Base-by-base conservation (phyloP, 2,113 vertebrate genomes). In the Tetraodon nigroviridis region DNA sequence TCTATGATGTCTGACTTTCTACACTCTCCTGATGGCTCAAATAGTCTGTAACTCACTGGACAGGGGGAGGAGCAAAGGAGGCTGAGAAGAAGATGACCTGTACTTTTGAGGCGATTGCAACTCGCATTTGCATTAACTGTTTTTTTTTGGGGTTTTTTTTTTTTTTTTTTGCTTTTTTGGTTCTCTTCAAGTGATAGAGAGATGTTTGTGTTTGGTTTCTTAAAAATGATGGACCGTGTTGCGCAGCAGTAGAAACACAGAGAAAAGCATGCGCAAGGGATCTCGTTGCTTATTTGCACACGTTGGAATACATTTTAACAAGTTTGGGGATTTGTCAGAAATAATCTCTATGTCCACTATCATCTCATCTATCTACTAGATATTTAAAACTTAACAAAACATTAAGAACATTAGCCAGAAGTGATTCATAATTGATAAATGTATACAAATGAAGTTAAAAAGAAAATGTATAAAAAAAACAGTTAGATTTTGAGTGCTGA, bases 11-110 rank as follows among this genome's bases (percentile, higher is more conserved):
- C 89, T 90, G 91, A 69, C 88, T 88, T 86, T 65, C 88, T 82
- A 89, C 86, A 87, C 67, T 87, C 81, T 90, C 88, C 86, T 86
- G 88, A 89, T 91, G 88, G 86, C 93, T 94, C 91, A 92, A 94
- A 93, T 94, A 95, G 88, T 86, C 89, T 83, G 51, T 87, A 84
- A 86, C 76, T 85, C 89, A 83, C 27, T 76, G 65, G 88, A 89
- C 89, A 79, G 90, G 88, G 93, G 93, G 93, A 94, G 96, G 93
- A 95, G 95, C 84, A 67, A 90, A 78, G 58, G 44, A 62, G 60
- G 59, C 64, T 74, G 84, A 87, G 84, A 61, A 75, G 73, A 89
- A 82, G 88, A 88, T 84, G 82, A 88, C 78, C 71, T 62, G 54
- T 51, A 82, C 67, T 71, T 87, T 78, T 78, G 51, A 69, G 57